These are phyloP conservation scores for Gallinago solitaria DNA, from an alignment of 2,797 vertebrate genomes.

Conservation along the genomic window DNA sequence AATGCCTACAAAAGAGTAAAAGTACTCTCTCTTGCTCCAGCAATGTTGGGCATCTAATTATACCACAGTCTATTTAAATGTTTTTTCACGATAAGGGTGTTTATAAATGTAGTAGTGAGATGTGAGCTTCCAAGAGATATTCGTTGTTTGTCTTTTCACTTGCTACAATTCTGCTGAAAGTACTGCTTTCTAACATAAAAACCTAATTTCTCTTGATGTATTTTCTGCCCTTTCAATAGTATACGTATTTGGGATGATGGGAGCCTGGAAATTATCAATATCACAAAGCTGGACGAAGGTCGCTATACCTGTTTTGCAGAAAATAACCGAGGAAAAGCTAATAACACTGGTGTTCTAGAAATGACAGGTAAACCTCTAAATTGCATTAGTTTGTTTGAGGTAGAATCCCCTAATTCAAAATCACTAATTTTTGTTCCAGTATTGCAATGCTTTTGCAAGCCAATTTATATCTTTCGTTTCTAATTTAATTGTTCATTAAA, in stretches of 20 bases:
- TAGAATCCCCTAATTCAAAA: background rate
- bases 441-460: background rate
- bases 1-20: background rate
- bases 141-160: background rate
- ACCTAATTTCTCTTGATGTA: background rate
- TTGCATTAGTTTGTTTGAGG: background rate
- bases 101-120: background rate
- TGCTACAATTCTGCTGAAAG: background rate
- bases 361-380: slow-evolving; percentile 83
- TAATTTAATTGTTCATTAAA: background rate
- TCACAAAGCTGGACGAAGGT: slow-evolving; percentile 88
- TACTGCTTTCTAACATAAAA: background rate
- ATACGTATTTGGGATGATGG: slow-evolving; percentile 92
- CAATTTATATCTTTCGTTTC: background rate
- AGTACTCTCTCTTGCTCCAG: background rate
- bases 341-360: slow-evolving; percentile 88
- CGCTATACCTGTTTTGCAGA: slow-evolving; percentile 94
- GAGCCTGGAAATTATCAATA: slow-evolving; percentile 92
- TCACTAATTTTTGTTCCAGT: background rate
- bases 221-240: slow-evolving; percentile 72
- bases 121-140: background rate
- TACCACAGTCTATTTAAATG: background rate
- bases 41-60: background rate
- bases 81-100: background rate
- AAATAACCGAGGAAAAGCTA: slow-evolving; percentile 92